A percentile compares a stretch with the other conserved stretches of the same genome.
Evolutionary conservation across 2,113 vertebrate species (phyloP).

Genomic region (Thymallus thymallus): DNA sequence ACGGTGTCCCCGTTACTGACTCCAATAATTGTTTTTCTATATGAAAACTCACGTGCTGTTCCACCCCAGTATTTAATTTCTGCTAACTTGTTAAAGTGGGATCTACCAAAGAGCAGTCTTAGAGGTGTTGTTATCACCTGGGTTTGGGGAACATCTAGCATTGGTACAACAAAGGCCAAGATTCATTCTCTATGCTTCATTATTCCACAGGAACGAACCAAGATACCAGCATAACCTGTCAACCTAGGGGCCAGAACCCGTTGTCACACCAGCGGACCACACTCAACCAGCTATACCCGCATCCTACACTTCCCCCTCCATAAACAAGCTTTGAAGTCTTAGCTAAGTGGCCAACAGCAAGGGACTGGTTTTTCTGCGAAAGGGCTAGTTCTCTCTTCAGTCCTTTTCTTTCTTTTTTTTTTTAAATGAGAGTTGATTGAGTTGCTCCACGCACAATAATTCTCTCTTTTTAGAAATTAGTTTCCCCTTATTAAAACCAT

Average conservation of each 20-base stretch:
- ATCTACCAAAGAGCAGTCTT: constrained; percentile 26
- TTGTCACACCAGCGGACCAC: constrained; percentile 26
- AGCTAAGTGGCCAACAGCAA: constrained; percentile 19
- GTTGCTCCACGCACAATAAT: not conserved
- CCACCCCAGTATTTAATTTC: not conserved
- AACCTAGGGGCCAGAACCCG: constrained; percentile 13
- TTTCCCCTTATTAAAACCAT: not conserved
- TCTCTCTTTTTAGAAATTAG: not conserved
- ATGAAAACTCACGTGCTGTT: not conserved
- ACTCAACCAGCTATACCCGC: constrained; percentile 44
- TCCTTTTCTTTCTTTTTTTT: not conserved
- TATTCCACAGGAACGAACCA: not conserved
- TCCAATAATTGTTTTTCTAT: not conserved
- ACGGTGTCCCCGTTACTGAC: not conserved
- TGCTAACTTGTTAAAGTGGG: not conserved
- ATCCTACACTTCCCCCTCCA: constrained; percentile 44
- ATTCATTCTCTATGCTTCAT: not conserved
- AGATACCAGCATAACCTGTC: not conserved
- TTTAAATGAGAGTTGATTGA: not conserved
- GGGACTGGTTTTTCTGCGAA: constrained; percentile 14
- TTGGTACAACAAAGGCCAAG: not conserved
- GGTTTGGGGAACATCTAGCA: constrained; percentile 3
- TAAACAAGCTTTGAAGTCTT: constrained; percentile 32
- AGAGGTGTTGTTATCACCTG: constrained; percentile 31
- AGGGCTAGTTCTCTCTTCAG: constrained; percentile 13